phyloP scores from a whole-genome alignment of 2,888 invertebrate genomes.

The Acrobasis suavella region DNA sequence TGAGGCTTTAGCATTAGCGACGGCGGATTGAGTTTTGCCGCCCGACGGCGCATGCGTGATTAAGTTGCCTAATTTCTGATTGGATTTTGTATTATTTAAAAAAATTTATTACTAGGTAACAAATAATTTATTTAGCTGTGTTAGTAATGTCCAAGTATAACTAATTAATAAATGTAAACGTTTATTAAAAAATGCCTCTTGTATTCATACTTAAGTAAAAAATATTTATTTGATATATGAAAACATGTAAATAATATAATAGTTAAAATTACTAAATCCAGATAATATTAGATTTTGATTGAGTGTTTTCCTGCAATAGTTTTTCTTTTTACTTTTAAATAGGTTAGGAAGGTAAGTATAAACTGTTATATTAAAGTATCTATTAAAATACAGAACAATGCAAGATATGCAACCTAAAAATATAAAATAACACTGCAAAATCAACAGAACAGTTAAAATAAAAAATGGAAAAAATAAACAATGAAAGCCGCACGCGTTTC shows the following conservation, averaged over 20 bases:
- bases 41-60: constrained; percentile 58
- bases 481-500: constrained; percentile 24
- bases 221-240: too few species aligned
- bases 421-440: constrained; percentile 1
- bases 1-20: constrained; percentile 8
- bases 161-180: too few species aligned
- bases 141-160: too few species aligned
- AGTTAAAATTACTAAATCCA: too few species aligned
- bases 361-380: not conserved
- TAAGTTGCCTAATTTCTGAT: constrained; percentile 9
- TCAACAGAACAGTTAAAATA: constrained; percentile 11
- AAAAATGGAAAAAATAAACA: constrained; percentile 21
- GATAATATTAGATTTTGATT: too few species aligned
- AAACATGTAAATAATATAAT: too few species aligned
- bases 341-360: too few species aligned
- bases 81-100: not conserved
- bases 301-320: too few species aligned
- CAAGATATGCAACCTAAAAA: not conserved
- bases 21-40: constrained; percentile 11
- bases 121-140: not conserved
- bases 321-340: too few species aligned
- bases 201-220: too few species aligned
- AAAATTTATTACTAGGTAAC: not conserved
- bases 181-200: too few species aligned
- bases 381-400: not conserved